These are phyloP conservation scores for Bufo gargarizans DNA, from an alignment of 2,113 vertebrate species.

Conservation along the genomic window DNA sequence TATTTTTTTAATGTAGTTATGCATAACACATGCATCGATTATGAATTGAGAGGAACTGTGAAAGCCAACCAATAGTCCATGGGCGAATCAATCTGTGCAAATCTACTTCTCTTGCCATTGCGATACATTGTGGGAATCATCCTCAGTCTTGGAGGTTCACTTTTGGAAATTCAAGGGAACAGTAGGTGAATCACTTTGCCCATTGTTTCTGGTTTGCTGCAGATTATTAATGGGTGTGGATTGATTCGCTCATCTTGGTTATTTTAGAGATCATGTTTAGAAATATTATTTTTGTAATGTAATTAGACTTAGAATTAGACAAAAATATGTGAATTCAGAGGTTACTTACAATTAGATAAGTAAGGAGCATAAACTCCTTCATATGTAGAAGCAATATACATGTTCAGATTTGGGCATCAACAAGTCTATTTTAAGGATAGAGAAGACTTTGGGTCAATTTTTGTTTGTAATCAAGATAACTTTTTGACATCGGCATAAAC, in stretches of 20 bases:
- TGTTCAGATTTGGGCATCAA: background rate
- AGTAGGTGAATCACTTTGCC: background rate
- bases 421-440: background rate
- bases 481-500: background rate
- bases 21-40: conserved; percentile 1
- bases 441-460: background rate
- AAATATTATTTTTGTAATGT: conserved; percentile 18
- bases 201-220: background rate
- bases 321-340: background rate
- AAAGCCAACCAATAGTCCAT: background rate
- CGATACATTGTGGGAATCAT: background rate
- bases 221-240: background rate
- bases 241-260: background rate
- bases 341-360: conserved; percentile 4
- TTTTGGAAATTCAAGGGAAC: background rate
- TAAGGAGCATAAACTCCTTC: background rate
- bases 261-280: background rate
- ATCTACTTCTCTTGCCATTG: background rate
- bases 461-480: background rate
- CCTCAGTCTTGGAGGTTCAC: background rate
- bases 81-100: background rate
- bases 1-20: conserved; percentile 18
- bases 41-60: conserved; percentile 37
- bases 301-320: background rate
- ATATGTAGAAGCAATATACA: conserved; percentile 27